Conservation (phyloP, 2,888 invertebrate genomes). For the Cephus runcator region DNA sequence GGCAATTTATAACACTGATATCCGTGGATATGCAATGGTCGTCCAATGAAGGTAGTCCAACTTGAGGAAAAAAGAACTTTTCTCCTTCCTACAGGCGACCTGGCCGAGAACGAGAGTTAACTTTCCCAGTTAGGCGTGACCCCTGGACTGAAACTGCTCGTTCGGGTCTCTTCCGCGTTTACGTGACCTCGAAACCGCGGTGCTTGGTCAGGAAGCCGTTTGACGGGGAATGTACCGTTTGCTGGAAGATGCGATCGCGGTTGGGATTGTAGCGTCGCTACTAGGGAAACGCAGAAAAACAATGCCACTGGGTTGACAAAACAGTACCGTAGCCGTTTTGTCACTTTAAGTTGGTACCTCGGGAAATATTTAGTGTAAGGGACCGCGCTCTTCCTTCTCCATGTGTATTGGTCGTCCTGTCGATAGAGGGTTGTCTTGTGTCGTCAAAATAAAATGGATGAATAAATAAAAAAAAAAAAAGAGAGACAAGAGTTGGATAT, state of each 20-base stretch:
- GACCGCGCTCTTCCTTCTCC: not conserved
- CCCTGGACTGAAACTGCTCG: not conserved
- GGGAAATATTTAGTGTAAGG: not conserved
- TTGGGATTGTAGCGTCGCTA: conserved; percentile 26
- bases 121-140: not conserved
- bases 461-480: not conserved
- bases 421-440: not conserved
- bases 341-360: not conserved
- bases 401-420: too few species aligned
- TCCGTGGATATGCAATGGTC: not conserved
- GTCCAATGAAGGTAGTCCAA: not conserved
- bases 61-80: not conserved
- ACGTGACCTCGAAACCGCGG: not conserved
- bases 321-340: not conserved
- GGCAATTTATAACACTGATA: not conserved
- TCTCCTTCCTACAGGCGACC: not conserved
- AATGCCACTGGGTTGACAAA: not conserved
- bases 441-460: not conserved
- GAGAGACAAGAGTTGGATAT: not conserved
- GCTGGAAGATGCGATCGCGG: conserved; percentile 30
- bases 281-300: not conserved
- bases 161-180: not conserved
- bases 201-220: conserved; percentile 17
- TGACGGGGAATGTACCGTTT: conserved; percentile 42
- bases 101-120: not conserved